A percentile compares a stretch with the other conserved stretches of the same genome.
phyloP scores from a whole-genome alignment of 2,888 invertebrate species.

The Charanyca ferruginea region DNA sequence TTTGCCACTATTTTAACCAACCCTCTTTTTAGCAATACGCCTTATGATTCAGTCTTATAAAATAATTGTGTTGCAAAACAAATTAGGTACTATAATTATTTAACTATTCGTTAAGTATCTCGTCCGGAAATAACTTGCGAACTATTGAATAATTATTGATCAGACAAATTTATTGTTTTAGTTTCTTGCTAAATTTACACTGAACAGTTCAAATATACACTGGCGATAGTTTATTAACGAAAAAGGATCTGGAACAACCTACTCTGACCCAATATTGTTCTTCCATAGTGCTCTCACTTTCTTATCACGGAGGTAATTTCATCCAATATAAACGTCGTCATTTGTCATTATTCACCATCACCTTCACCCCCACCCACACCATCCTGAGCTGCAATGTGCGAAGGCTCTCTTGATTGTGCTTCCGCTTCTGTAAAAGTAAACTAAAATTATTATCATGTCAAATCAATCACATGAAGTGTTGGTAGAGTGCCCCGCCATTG shows the following conservation, averaged over 20 bases:
- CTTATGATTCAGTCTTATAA: constrained; percentile 84
- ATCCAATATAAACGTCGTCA: constrained; percentile 52
- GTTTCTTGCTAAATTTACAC: constrained; percentile 1
- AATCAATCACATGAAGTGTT: neutral
- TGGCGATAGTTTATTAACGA: constrained; percentile 19
- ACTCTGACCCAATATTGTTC: constrained; percentile 54
- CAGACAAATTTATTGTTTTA: neutral
- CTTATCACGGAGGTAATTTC: constrained; percentile 62
- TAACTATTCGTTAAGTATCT: constrained; percentile 48
- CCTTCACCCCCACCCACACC: constrained; percentile 68
- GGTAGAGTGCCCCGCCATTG: constrained; percentile 35
- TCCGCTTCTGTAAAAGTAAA: constrained; percentile 81
- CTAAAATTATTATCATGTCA: constrained; percentile 12
- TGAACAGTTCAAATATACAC: constrained; percentile 9
- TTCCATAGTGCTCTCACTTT: constrained; percentile 70
- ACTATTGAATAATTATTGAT: constrained; percentile 3
- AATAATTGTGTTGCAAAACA: constrained; percentile 73
- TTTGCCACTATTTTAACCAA: constrained; percentile 70
- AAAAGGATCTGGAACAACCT: constrained; percentile 54
- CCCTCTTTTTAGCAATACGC: constrained; percentile 69
- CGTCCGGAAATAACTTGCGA: constrained; percentile 37
- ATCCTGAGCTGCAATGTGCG: constrained; percentile 84
- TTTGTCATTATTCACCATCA: constrained; percentile 66
- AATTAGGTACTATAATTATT: constrained; percentile 69
- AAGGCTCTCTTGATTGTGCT: constrained; percentile 80